A percentile compares a stretch with the other conserved stretches of the same genome.
Conservation (phyloP, 2,113 vertebrate species). For the Todiramphus chloris region DNA sequence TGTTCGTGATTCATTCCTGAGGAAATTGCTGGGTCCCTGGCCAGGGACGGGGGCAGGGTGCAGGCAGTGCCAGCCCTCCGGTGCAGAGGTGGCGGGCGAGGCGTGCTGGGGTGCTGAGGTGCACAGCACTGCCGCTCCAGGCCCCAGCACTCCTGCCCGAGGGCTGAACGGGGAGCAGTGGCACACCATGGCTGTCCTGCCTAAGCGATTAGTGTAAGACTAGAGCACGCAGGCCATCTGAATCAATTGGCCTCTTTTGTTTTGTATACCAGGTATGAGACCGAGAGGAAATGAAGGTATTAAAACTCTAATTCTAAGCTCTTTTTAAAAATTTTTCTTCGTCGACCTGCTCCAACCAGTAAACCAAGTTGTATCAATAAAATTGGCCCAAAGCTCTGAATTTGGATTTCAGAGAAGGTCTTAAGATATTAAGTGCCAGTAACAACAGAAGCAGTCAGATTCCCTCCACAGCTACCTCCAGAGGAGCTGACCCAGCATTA, state of each 20-base stretch:
- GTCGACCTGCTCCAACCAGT: not conserved
- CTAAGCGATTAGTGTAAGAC: not conserved
- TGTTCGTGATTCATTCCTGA: conserved; percentile 28
- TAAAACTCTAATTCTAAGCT: not conserved
- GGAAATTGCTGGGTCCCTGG: conserved; percentile 28
- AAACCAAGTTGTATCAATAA: not conserved
- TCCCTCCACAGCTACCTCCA: not conserved
- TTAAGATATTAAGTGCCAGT: not conserved
- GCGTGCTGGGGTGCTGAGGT: not conserved
- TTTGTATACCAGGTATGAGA: not conserved
- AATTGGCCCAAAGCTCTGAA: not conserved
- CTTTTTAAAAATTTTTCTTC: not conserved
- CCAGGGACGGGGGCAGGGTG: not conserved
- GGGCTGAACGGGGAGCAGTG: not conserved
- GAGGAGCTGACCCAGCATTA: conserved; percentile 3
- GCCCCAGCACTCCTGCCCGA: not conserved
- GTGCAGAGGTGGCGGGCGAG: not conserved
- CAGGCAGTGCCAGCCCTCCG: not conserved
- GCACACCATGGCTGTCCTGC: not conserved
- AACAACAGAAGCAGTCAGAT: not conserved
- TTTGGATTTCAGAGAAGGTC: conserved; percentile 4
- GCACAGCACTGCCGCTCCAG: not conserved
- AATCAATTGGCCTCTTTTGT: not conserved
- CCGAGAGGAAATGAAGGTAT: not conserved
- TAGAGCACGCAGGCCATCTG: not conserved